A percentile compares a stretch with the other conserved stretches of the same genome.
These are phyloP conservation scores for Origma solitaria DNA, from an alignment of 2,113 vertebrate genomes.

Conservation along the genomic window DNA sequence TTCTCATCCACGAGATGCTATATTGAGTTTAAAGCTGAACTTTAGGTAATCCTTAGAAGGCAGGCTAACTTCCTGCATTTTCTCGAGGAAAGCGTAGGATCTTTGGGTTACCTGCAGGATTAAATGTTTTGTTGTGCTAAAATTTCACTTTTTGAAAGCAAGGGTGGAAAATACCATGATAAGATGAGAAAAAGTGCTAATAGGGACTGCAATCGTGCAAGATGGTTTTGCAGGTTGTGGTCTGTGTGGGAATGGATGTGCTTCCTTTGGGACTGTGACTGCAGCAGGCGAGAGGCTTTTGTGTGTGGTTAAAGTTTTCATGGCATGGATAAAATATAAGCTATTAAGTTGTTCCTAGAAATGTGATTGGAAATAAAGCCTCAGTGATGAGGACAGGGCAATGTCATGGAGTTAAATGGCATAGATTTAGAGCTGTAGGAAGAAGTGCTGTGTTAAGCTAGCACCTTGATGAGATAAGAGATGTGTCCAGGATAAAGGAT, in stretches of 20 bases:
- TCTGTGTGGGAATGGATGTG: accelerated
- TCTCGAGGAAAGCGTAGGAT: neutral
- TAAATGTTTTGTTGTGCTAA: neutral
- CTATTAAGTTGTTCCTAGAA: neutral
- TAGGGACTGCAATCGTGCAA: accelerated
- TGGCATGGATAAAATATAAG: neutral
- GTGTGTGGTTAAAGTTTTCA: neutral
- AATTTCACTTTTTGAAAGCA: neutral
- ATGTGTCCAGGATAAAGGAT: neutral
- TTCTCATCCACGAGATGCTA: accelerated
- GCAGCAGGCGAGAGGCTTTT: neutral
- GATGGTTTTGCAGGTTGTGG: neutral
- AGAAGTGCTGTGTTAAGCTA: neutral
- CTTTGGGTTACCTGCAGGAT: neutral
- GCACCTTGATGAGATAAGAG: neutral
- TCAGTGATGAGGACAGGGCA: neutral
- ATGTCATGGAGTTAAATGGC: neutral
- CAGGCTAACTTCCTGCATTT: neutral
- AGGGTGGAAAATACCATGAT: accelerated
- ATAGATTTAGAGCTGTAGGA: neutral
- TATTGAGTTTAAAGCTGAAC: neutral
- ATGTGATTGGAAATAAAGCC: neutral
- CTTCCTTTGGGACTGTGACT: neutral
- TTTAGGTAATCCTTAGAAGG: neutral
- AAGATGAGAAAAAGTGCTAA: neutral